Evolutionary conservation across 2,888 invertebrate genomes (phyloP).

Genomic region (Limenitis arthemis): DNA sequence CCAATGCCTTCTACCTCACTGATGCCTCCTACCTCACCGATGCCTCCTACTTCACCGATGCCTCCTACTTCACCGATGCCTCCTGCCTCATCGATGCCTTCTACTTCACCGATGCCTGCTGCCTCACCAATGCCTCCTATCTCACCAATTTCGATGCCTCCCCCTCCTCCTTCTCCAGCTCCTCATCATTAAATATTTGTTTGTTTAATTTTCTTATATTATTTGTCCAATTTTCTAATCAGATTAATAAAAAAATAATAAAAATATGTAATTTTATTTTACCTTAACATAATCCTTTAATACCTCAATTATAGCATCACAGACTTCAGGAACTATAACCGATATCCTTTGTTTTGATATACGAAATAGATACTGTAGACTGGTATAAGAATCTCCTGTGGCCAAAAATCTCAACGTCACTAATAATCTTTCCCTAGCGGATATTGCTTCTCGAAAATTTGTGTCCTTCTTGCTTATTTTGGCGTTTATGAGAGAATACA

Average conservation of each 20-base stretch:
- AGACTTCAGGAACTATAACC: slow-evolving; percentile 5
- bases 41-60: slow-evolving; percentile 11
- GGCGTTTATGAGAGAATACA: slow-evolving; percentile 8
- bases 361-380: slow-evolving; percentile 11
- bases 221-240: not conserved
- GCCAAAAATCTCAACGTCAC: slow-evolving; percentile 8
- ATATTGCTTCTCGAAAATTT: slow-evolving; percentile 19
- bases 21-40: slow-evolving; percentile 12
- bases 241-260: not conserved
- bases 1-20: slow-evolving; percentile 12
- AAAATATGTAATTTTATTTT: slow-evolving; percentile 7
- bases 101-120: too few relatives aligned
- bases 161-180: slow-evolving; percentile 9
- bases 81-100: too few relatives aligned
- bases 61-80: too few relatives aligned
- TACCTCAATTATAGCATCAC: slow-evolving; percentile 8
- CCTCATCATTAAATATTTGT: not conserved
- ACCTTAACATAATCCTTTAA: slow-evolving; percentile 18
- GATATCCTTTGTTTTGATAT: slow-evolving; percentile 6
- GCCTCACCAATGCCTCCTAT: too few relatives aligned
- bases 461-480: slow-evolving; percentile 20
- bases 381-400: slow-evolving; percentile 9
- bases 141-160: too few relatives aligned
- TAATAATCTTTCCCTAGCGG: slow-evolving; percentile 13
- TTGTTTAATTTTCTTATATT: slow-evolving; percentile 1